Base-by-base conservation (phyloP, 2,888 invertebrate genomes). In the Maniola hyperantus region DNA sequence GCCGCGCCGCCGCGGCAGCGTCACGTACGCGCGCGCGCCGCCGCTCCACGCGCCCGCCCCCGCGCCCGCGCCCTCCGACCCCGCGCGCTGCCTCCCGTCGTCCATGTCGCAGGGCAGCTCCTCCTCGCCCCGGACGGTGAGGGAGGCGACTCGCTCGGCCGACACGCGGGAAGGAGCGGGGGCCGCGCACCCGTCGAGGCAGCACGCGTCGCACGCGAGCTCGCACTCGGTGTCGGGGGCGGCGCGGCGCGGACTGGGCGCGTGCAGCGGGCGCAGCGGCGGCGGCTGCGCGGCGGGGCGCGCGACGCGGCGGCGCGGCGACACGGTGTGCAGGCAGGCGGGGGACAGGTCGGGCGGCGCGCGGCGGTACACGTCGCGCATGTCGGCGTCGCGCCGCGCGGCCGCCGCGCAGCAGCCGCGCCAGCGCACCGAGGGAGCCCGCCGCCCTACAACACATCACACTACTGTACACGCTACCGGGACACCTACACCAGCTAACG, bases 301-400 rank as follows among this genome's bases (percentile, higher is more conserved):
- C 68, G 69, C 73, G 84, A 83, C 77, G 80, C 79, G 82, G 76
- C 80, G 77, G 73, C 75, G 74, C 75, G 82, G 72, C 67, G 80
- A 71, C 78, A 83, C 76, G 80, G 74, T 79, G 78, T 79, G 84
- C 78, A 94, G 91, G 79, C 94, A 94, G 66, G 93, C 93, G 71
- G 94, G 93, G 58, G 93, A 80, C 79, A 79, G 75, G 79, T 72
- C 73, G 87, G 87, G 87, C 84, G 83, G 71, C 74, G 79, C 79
- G 74, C 93, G 91, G 77, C 92, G 89, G 87, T 94, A 95, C 79
- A 95, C 90, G 80, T 94, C 94, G 64, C 94, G 93, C 89, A 93
- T 93, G 85, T 74, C 73, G 73, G 74, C 71, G 72, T 71, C 71
- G 71, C 59, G 72, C 72, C 71, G 70, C 72, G 75, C 70, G 74